Percentiles rank a stretch among this genome's conserved stretches.
These are phyloP conservation scores for Reinhardtius hippoglossoides DNA, from an alignment of 2,113 vertebrate genomes.

Conservation along the genomic window DNA sequence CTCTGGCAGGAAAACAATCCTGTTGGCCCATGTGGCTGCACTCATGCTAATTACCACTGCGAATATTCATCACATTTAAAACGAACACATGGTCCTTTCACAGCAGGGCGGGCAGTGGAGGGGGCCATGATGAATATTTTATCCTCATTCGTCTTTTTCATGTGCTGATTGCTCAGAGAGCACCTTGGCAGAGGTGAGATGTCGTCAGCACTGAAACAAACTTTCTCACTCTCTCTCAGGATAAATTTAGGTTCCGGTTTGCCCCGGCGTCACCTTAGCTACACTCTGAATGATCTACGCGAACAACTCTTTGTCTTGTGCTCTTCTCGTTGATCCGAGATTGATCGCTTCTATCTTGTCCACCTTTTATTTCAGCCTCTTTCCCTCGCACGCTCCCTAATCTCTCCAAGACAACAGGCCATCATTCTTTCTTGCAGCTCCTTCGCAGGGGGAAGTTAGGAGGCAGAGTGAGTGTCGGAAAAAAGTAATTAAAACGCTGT, in stretches of 20 bases:
- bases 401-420: conserved; percentile 36
- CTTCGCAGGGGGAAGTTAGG: conserved; percentile 15
- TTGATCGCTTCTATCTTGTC: conserved; percentile 21
- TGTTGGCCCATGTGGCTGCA: conserved; percentile 69
- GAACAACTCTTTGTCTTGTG: not conserved
- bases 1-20: conserved; percentile 67
- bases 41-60: conserved; percentile 71
- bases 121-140: conserved; percentile 62
- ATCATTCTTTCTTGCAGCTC: conserved; percentile 36
- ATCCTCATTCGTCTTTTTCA: conserved; percentile 41
- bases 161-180: conserved; percentile 40
- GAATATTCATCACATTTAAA: conserved; percentile 77
- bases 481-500: conserved; percentile 55
- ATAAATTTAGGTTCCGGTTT: conserved; percentile 18
- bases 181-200: conserved; percentile 70
- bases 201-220: conserved; percentile 46
- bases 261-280: not conserved
- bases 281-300: not conserved
- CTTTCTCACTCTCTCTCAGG: conserved; percentile 28
- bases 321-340: conserved; percentile 25
- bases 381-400: conserved; percentile 25
- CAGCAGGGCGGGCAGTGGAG: conserved; percentile 35
- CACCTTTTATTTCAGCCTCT: conserved; percentile 11
- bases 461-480: conserved; percentile 36
- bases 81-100: conserved; percentile 72